These are phyloP conservation scores for Leiothrix lutea DNA, from an alignment of 2,113 vertebrate genomes.

Conservation along the genomic window DNA sequence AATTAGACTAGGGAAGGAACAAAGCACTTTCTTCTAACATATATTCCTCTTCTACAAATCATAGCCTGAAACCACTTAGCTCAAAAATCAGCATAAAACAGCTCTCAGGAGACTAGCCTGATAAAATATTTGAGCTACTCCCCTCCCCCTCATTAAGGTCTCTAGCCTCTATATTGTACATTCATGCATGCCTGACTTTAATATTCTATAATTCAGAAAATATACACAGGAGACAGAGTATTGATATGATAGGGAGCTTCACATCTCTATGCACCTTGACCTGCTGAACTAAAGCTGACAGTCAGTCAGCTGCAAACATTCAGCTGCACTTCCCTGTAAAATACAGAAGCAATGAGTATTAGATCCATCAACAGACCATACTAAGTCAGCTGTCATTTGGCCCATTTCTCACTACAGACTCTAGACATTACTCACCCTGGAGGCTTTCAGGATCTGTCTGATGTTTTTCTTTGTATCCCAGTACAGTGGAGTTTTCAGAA, in stretches of 20 bases:
- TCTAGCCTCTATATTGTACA: neutral
- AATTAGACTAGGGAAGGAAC: neutral
- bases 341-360: slow-evolving; percentile 43
- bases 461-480: slow-evolving; percentile 52
- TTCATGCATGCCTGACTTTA: neutral
- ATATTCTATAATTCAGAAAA: neutral
- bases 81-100: neutral
- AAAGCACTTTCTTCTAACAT: neutral
- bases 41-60: neutral
- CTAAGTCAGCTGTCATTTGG: slow-evolving; percentile 57
- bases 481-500: slow-evolving; percentile 75
- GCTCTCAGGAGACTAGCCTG: neutral
- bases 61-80: neutral
- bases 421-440: slow-evolving; percentile 71
- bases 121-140: neutral
- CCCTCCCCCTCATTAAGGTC: neutral
- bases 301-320: slow-evolving; percentile 57
- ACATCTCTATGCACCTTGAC: slow-evolving; percentile 60
- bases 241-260: neutral
- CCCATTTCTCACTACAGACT: slow-evolving; percentile 60
- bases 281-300: slow-evolving; percentile 78
- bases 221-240: neutral
- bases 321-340: neutral
- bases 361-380: slow-evolving; percentile 55
- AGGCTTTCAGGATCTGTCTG: slow-evolving; percentile 65